Evolutionary conservation across 1,140 invertebrate genomes (phyloP), one percentile per base, ranked within the genome.

Genomic region (Drosophila rhopaloa): DNA sequence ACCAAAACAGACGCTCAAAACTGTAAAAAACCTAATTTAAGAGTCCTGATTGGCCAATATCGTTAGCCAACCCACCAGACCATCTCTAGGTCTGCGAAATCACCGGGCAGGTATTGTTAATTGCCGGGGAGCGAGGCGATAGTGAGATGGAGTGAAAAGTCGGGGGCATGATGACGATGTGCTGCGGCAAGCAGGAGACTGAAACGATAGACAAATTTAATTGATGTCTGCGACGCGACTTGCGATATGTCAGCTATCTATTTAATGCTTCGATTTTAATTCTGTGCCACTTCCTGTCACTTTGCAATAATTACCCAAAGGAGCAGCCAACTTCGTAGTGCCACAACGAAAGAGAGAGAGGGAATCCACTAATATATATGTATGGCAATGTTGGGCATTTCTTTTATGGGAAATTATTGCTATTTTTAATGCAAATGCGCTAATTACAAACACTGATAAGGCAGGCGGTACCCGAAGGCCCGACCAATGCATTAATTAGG

Each of bases 381-480:
- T 65, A 68, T 54, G 67, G 63, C 70, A 59, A 65, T 71, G 75
- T 58, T 86, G 80, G 76, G 53, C 44, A 76, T 81, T 85, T 88
- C 81, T 89, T 78, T 89, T 84, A 89, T 89, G 68, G 84, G 73
- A 89, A 89, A 89, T 89, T 89, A 89, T 89, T 89, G 84, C 84
- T 89, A 89, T 89, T 89, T 89, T 89, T 89, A 89, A 89, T 89
- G 84, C 84, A 89, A 89, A 89, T 89, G 80, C 84, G 84, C 84
- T 89, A 89, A 89, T 89, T 89, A 89, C 84, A 89, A 88, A 89
- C 84, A 89, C 84, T 89, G 84, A 89, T 89, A 89, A 89, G 79
- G n/a, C 41, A 47, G 71, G 47, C 55, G 63, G 62, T 37, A 43
- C 63, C 54, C 57, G 55, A 24, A 55, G 53, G 65, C 47, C 35